Evolutionary conservation across 2,113 vertebrate genomes (phyloP), one percentile per base, ranked within the genome.

Genomic region (Prolemur simus): DNA sequence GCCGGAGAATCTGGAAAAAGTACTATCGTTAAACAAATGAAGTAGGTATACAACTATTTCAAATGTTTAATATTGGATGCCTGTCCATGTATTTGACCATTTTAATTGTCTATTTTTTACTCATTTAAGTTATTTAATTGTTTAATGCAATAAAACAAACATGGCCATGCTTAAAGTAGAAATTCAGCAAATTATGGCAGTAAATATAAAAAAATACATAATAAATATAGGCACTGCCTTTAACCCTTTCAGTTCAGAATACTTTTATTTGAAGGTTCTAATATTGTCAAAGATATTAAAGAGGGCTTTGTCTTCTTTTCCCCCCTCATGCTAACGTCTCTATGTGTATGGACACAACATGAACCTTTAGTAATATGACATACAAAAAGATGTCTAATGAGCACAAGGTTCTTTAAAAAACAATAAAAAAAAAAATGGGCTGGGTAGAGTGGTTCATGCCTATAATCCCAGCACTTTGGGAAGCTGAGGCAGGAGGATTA

Each of bases 11-110:
- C 99, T 1, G 99, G 99, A 60, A 99, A 99, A 97, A 99, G 98
- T 93, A 99, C 98, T 20, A 98, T 99, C 56, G 99, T 99, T 92
- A 99, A 99, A 92, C 99, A 99, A 98, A 99, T 99, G 98, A 99
- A 99, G 99, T 99, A 98, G 89, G 98, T 99, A 86, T 6, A 95
- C 25, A 73, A 37, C 5, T 60, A 63, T 90, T 32, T 83, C 47
- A 88, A 32, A 45, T 49, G 20, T 63, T 96, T 88, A 34, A 8
- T 88, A 54, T 82, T 66, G 74, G 25, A 49, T 42, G 7, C 69
- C 34, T 82, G 6, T 87, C 6, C 21, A 32, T 63, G 6, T 32
- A 56, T 27, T 88, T 89, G 52, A 64, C 4, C 3, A 45, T 81
- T 88, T 42, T 83, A 80, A 13, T 34, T 34, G 23, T 37, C 25